These are phyloP conservation scores for Caenorhabditis sp. DNA, from an alignment of 2,888 invertebrate genomes.

Conservation along the genomic window DNA sequence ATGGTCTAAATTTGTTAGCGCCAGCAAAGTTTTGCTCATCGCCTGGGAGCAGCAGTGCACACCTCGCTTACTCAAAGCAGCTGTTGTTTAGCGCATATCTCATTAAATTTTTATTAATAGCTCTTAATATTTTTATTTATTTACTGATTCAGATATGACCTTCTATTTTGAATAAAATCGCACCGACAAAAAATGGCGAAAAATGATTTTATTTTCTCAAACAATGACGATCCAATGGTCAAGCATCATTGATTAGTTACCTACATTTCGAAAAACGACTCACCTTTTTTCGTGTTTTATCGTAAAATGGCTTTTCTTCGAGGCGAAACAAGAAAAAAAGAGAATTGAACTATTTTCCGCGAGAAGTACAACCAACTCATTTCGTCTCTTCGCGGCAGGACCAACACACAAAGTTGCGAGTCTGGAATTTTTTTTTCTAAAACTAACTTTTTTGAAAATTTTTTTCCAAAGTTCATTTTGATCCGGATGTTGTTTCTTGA, in stretches of 20 bases:
- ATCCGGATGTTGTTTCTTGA: no score
- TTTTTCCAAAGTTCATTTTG: no score
- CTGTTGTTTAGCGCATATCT: conserved; percentile 1
- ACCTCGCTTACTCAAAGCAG: neutral
- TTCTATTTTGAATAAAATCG: neutral
- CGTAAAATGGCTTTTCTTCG: neutral
- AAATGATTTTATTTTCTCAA: neutral
- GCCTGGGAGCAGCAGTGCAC: neutral
- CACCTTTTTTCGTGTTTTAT: conserved; percentile 7
- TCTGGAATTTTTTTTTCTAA: no score
- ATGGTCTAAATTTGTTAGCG: neutral
- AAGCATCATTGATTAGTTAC: conserved; percentile 40
- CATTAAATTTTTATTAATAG: neutral
- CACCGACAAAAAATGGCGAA: neutral
- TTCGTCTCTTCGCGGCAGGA: no score
- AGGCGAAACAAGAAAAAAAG: neutral
- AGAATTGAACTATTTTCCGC: neutral
- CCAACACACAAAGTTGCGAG: no score
- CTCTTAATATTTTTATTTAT: neutral
- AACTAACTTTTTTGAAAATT: no score
- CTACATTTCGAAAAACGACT: conserved; percentile 18
- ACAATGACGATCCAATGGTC: conserved; percentile 29
- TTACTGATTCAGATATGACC: neutral
- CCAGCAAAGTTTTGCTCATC: neutral
- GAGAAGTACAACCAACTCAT: no score